A percentile compares a stretch with the other conserved stretches of the same genome.
Evolutionary conservation across 64 coral and sea anemone species (phyloP).

Genomic region (Montipora capricornis): DNA sequence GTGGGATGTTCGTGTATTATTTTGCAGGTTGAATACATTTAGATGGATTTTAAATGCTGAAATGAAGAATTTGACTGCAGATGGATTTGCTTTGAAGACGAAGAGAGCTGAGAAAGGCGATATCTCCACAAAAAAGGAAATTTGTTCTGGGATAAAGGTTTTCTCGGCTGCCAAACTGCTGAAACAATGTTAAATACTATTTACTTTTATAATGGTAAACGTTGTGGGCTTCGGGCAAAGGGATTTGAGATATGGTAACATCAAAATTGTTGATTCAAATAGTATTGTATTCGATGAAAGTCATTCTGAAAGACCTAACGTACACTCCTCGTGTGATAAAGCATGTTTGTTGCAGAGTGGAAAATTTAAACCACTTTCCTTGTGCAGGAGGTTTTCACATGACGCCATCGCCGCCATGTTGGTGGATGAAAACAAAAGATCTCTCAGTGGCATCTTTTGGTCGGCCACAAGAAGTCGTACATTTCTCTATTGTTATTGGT

Average conservation of each 20-base stretch:
- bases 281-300: constrained; percentile 17
- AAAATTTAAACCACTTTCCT: constrained; percentile 19
- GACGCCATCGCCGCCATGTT: too few relatives aligned
- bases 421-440: too few relatives aligned
- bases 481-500: too few relatives aligned
- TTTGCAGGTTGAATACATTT: background rate
- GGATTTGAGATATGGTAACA: constrained; percentile 1
- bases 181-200: constrained; percentile 18
- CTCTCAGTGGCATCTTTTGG: too few relatives aligned
- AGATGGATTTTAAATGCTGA: too few relatives aligned
- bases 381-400: background rate
- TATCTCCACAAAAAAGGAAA: background rate
- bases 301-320: constrained; percentile 62
- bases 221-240: background rate
- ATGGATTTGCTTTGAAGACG: too few relatives aligned
- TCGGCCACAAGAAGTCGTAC: too few relatives aligned
- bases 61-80: too few relatives aligned
- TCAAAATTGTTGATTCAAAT: constrained; percentile 2
- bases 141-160: constrained; percentile 40
- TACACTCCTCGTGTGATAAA: constrained; percentile 32
- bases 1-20: too few relatives aligned
- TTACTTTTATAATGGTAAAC: constrained; percentile 55
- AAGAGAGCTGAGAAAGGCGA: too few relatives aligned
- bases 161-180: constrained; percentile 66
- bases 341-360: constrained; percentile 49